Base-by-base conservation (phyloP, 2,888 invertebrate genomes). In the Melinopterus prodromus region DNA sequence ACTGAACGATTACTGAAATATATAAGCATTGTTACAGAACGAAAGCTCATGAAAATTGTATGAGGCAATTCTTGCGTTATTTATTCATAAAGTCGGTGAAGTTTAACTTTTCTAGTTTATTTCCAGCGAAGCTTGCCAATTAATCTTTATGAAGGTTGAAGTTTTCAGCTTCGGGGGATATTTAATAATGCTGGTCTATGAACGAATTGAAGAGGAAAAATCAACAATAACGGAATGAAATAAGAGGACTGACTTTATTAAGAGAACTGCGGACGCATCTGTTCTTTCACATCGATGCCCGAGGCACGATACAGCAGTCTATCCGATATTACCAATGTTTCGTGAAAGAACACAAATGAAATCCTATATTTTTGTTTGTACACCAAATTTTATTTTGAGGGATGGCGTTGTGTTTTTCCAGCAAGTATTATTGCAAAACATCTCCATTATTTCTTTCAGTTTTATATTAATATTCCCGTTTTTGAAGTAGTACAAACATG, bases 151-250 rank as follows among this genome's bases (percentile, higher is more conserved):
- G 12, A 53, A 53, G 9, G 53, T 53, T 9, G 12, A 7, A 53
- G 53, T 53, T 7, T 53, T 53, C 53, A 53, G 53, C 53, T 2
- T 53, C 53, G 53, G 53, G 53, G 12, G 5, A 53, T 53, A 12
- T 53, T 53, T 12, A 53, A 53, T 53, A 53, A 53, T 9, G 7
- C 5, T 53, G 5, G 7, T 53, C 53, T 53, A 53, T 7, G 53
- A 53, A 53, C 53, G 53, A 53, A 53, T 7, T 7, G 53, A 53
- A 53, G 53, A 1, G 12, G 53, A 53, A 12, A 12, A 53, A 53
- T 53, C 53, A 53, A 53, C 53, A 53, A 53, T 53, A 53, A 53
- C 53, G 53, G 53, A 53, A 53, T 53, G 53, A 53, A 53, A 53
- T 53, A 53, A 53, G 53, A 53, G 53, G 53, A 26, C 26, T 26